Evolutionary conservation across 2,113 vertebrate species (phyloP).

Genomic region (Pygoscelis antarcticus): DNA sequence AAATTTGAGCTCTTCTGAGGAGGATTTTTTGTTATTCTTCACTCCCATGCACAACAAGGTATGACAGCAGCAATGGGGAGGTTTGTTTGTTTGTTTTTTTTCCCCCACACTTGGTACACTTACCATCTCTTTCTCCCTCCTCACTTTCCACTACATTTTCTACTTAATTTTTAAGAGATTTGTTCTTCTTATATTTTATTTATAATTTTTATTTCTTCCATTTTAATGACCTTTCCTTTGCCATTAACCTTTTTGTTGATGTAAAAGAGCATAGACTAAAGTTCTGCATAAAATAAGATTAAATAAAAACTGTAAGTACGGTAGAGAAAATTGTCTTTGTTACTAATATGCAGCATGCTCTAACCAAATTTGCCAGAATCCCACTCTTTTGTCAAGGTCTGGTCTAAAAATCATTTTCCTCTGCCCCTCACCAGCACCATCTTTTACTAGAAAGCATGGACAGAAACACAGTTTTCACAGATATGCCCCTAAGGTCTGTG

Average conservation of each 20-base stretch:
- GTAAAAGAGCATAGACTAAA: background rate
- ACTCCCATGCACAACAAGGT: background rate
- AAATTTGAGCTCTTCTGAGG: background rate
- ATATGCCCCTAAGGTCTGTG: accelerated
- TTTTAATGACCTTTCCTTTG: background rate
- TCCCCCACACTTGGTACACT: background rate
- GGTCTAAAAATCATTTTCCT: background rate
- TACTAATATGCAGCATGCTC: background rate
- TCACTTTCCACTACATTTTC: background rate
- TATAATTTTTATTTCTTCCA: background rate
- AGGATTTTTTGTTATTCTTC: background rate
- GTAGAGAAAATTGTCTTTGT: background rate
- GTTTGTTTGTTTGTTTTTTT: background rate
- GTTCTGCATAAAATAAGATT: background rate
- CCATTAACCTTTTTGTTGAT: background rate
- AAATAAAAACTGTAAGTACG: background rate
- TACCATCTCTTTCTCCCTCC: background rate
- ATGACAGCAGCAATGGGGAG: background rate
- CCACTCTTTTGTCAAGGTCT: background rate
- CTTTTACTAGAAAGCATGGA: background rate
- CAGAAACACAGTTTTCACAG: background rate
- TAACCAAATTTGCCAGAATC: background rate
- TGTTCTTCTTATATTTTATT: background rate
- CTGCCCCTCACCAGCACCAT: background rate
- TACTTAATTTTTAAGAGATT: background rate